Percentiles rank a stretch among this genome's conserved stretches.
phyloP scores from a whole-genome alignment of 2,888 invertebrate genomes.

The Hoplodrina ambigua region DNA sequence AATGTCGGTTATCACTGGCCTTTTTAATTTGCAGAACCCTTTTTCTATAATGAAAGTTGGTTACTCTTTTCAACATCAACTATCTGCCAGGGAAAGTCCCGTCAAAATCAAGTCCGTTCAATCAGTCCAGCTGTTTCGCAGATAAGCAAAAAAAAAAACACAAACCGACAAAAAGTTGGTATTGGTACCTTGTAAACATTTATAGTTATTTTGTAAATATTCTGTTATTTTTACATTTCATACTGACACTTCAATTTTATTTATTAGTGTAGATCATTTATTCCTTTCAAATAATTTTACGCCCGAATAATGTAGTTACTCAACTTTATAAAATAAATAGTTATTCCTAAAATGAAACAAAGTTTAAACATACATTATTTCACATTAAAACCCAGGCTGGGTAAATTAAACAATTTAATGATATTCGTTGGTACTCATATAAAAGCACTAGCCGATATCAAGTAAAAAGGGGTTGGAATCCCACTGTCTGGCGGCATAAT shows the following conservation, averaged over 20 bases:
- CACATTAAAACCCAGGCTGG: slow-evolving; percentile 5
- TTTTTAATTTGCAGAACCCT: no score
- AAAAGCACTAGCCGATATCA: slow-evolving; percentile 61
- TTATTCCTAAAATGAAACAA: slow-evolving; percentile 13
- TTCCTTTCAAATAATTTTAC: not conserved
- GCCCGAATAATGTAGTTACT: not conserved
- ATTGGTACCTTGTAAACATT: no score
- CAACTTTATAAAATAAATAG: slow-evolving; percentile 13
- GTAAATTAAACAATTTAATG: slow-evolving; percentile 56
- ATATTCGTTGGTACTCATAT: slow-evolving; percentile 25
- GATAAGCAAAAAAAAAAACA: no score
- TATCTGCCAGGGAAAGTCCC: no score
- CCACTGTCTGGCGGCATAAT: slow-evolving; percentile 75
- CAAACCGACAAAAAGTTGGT: no score
- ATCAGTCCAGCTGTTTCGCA: no score
- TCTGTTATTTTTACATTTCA: no score
- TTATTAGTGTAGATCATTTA: not conserved
- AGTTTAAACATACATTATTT: not conserved
- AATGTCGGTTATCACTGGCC: no score
- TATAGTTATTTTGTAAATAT: no score
- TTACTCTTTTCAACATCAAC: no score
- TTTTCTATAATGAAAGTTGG: not conserved
- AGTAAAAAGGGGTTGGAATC: slow-evolving; percentile 69
- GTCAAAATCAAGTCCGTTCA: no score
- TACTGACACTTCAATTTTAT: no score